Conservation (phyloP, 2,113 vertebrate genomes). For the Tragelaphus imberbis region DNA sequence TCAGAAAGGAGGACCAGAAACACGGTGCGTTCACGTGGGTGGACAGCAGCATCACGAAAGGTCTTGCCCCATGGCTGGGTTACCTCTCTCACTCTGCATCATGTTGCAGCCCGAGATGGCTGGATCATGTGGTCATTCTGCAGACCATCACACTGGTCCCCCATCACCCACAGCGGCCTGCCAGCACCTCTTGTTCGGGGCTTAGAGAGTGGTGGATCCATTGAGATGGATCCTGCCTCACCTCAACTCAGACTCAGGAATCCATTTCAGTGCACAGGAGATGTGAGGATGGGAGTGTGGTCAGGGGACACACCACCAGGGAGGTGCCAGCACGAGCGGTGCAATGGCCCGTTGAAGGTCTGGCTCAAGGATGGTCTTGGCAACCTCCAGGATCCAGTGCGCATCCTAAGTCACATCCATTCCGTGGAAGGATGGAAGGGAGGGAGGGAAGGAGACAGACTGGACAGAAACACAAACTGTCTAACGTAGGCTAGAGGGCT, state of each 20-base stretch:
- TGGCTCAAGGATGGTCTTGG: background rate
- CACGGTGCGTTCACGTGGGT: accelerated
- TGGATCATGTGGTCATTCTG: accelerated
- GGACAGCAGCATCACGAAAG: accelerated
- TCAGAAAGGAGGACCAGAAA: background rate
- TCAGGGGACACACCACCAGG: background rate
- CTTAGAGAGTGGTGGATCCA: background rate
- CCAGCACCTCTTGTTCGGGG: background rate
- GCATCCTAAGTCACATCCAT: background rate
- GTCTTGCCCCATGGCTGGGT: accelerated
- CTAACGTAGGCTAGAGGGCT: background rate
- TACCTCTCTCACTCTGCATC: background rate
- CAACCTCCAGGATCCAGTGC: background rate
- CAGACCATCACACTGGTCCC: background rate
- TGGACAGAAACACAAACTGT: background rate
- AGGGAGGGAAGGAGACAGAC: background rate
- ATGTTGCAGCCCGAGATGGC: accelerated
- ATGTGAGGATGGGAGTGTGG: background rate
- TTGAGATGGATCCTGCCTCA: background rate
- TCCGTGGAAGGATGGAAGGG: accelerated
- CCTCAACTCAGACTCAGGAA: background rate
- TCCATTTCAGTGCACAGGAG: background rate
- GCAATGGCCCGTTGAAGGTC: accelerated
- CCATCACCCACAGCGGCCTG: accelerated
- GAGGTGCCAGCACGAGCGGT: background rate